Conservation (phyloP, 2,888 invertebrate genomes). For the Lysandra bellargus region DNA sequence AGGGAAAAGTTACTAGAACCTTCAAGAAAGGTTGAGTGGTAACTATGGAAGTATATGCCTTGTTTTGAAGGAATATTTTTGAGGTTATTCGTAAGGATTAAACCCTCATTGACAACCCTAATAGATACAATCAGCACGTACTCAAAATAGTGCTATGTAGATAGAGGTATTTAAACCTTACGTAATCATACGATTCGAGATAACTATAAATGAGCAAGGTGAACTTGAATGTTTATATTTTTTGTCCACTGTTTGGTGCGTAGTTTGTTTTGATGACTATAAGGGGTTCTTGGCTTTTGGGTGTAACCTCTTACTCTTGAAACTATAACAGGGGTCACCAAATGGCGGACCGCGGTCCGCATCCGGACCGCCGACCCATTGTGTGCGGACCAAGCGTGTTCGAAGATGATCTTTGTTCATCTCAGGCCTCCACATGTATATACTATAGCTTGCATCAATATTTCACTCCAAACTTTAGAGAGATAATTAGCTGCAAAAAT, state of each 20-base stretch:
- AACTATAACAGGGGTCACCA: no score
- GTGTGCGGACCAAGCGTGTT: no score
- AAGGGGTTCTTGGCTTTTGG: not conserved
- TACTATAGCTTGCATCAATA: no score
- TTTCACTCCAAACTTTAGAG: no score
- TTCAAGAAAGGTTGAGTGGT: not conserved
- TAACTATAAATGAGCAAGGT: conserved; percentile 24
- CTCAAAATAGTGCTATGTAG: conserved; percentile 17
- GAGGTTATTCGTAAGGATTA: no score
- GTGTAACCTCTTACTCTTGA: not conserved
- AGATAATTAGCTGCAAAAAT: no score
- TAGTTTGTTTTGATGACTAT: conserved; percentile 24
- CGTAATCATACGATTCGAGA: conserved; percentile 22
- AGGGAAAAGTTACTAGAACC: not conserved
- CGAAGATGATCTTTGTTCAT: no score
- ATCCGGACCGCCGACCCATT: no score
- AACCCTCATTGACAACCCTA: conserved; percentile 8
- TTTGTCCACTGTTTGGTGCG: not conserved
- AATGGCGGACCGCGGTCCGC: no score
- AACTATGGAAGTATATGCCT: not conserved
- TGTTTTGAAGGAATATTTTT: not conserved
- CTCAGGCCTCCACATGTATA: no score
- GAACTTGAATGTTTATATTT: conserved; percentile 29
- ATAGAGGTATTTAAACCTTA: conserved; percentile 21
- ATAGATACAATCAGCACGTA: conserved; percentile 7